Percentiles rank a stretch among this genome's conserved stretches.
These are phyloP conservation scores for Pollenia amentaria DNA, from an alignment of 2,888 invertebrate genomes.

Conservation along the genomic window DNA sequence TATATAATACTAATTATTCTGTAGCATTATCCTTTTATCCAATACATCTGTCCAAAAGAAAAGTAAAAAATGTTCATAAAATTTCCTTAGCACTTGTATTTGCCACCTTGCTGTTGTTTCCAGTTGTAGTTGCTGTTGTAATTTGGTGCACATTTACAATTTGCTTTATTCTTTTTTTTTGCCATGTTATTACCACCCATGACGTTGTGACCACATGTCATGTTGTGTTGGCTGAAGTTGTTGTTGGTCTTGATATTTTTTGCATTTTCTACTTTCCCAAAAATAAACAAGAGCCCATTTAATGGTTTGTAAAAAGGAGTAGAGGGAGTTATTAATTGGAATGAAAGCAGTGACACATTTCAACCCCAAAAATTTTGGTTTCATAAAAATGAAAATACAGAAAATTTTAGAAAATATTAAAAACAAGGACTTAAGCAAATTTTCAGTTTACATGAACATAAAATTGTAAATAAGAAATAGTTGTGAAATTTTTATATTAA, in stretches of 20 bases:
- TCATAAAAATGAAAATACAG: neutral
- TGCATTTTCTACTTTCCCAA: slow-evolving; percentile 33
- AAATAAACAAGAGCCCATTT: slow-evolving; percentile 37
- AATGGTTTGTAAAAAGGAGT: slow-evolving; percentile 37
- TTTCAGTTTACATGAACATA: neutral
- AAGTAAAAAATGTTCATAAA: slow-evolving; percentile 29
- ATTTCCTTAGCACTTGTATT: slow-evolving; percentile 40
- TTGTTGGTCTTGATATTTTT: slow-evolving; percentile 26
- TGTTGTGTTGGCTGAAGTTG: slow-evolving; percentile 46
- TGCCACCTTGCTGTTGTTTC: slow-evolving; percentile 27
- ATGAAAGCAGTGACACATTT: slow-evolving; percentile 27
- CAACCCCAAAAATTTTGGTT: slow-evolving; percentile 44
- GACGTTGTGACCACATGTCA: slow-evolving; percentile 67
- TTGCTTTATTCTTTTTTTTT: slow-evolving; percentile 40
- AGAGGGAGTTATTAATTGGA: slow-evolving; percentile 42
- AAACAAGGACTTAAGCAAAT: neutral
- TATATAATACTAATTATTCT: too few relatives aligned
- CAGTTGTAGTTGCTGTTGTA: slow-evolving; percentile 10
- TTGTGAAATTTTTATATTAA: too few relatives aligned
- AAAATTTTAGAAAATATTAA: neutral
- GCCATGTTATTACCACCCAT: slow-evolving; percentile 65
- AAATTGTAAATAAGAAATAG: neutral
- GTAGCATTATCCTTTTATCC: neutral
- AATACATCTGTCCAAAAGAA: neutral
- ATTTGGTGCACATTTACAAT: slow-evolving; percentile 40